phyloP scores from a whole-genome alignment of 1,140 invertebrate genomes.

The Saccostrea cuccullata region DNA sequence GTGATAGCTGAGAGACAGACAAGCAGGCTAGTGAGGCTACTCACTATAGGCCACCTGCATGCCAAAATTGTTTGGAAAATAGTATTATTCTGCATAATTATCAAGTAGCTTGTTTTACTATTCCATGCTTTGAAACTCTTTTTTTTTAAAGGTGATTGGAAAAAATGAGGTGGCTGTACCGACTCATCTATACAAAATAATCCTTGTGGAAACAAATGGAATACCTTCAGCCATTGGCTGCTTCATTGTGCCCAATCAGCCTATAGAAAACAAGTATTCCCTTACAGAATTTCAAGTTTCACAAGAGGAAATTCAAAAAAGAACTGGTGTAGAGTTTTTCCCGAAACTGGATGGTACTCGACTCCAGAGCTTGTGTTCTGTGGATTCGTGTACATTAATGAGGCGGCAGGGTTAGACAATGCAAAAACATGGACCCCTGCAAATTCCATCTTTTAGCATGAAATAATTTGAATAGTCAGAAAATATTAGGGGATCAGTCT shows the following conservation, averaged over 20 bases:
- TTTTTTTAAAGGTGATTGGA: slow-evolving; percentile 67
- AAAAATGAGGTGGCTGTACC: slow-evolving; percentile 69
- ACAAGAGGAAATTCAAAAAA: slow-evolving; percentile 60
- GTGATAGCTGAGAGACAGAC: too few relatives aligned
- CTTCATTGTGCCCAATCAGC: slow-evolving; percentile 72
- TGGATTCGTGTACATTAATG: slow-evolving; percentile 66
- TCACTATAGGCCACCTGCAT: too few relatives aligned
- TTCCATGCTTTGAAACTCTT: too few relatives aligned
- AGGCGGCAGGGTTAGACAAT: neutral
- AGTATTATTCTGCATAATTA: too few relatives aligned
- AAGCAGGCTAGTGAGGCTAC: too few relatives aligned
- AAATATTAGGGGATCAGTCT: too few relatives aligned
- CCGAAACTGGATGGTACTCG: slow-evolving; percentile 55
- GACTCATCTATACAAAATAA: slow-evolving; percentile 71
- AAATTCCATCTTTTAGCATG: too few relatives aligned
- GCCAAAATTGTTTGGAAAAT: too few relatives aligned
- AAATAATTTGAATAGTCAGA: too few relatives aligned
- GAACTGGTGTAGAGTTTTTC: slow-evolving; percentile 61
- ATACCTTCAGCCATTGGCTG: slow-evolving; percentile 57
- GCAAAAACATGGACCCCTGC: too few relatives aligned
- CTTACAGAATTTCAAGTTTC: slow-evolving; percentile 63
- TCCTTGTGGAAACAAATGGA: slow-evolving; percentile 64
- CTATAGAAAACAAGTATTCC: slow-evolving; percentile 60
- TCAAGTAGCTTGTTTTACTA: too few relatives aligned
- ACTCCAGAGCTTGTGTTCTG: slow-evolving; percentile 61